Percentiles rank a stretch among this genome's conserved stretches.
Conservation (phyloP, 1,140 invertebrate genomes). For the Dinothrombium tinctorium region DNA sequence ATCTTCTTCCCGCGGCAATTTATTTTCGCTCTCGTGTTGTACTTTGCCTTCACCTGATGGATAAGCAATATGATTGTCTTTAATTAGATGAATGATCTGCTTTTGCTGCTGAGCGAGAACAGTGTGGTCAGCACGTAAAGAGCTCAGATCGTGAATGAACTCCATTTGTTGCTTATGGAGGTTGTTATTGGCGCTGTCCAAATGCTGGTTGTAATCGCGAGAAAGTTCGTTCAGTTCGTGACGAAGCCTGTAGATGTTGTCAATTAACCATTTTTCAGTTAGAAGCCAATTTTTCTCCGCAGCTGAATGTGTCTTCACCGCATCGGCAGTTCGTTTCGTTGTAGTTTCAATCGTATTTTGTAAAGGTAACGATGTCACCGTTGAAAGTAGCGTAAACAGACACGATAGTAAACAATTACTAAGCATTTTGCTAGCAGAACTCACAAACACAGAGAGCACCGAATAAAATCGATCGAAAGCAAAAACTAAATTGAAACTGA, state of each 20-base stretch:
- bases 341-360: neutral
- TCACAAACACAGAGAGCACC: neutral
- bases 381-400: neutral
- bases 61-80: conserved; percentile 1
- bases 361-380: neutral
- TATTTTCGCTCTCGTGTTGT: neutral
- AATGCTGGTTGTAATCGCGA: conserved; percentile 4
- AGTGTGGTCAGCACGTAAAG: conserved; percentile 6
- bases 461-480: neutral
- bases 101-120: conserved; percentile 9
- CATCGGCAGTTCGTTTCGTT: too few relatives aligned
- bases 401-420: neutral
- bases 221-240: conserved; percentile 10
- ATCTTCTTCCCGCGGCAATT: neutral
- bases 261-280: conserved; percentile 13
- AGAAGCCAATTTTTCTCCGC: conserved; percentile 10
- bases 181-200: neutral
- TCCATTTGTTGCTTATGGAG: conserved; percentile 1
- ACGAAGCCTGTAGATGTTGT: conserved; percentile 10
- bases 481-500: neutral
- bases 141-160: conserved; percentile 4
- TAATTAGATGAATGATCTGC: conserved; percentile 10
- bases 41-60: neutral
- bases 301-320: neutral
- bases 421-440: neutral